phyloP scores from a whole-genome alignment of 2,113 vertebrate genomes.

The Pedetes capensis region DNA sequence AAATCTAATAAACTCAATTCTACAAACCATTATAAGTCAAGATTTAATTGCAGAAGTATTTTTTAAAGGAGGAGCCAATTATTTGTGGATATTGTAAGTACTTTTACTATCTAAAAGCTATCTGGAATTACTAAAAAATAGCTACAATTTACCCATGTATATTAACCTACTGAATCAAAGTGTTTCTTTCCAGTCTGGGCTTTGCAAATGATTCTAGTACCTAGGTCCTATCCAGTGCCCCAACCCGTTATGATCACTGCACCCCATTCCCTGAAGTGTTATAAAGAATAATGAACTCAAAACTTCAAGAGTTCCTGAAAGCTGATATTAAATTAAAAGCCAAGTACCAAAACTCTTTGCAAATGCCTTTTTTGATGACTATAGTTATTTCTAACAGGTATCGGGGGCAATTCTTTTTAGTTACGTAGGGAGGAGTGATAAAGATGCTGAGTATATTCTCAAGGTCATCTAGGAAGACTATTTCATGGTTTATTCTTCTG shows the following conservation, averaged over 20 bases:
- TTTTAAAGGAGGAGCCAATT: background rate
- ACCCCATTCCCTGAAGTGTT: background rate
- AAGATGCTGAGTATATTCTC: background rate
- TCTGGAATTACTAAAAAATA: background rate
- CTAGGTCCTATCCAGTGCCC: background rate
- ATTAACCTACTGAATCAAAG: conserved; percentile 38
- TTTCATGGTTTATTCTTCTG: conserved; percentile 1
- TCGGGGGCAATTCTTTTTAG: background rate
- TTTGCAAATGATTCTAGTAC: background rate
- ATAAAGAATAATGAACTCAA: background rate
- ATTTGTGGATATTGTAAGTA: background rate
- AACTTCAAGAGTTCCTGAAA: conserved; percentile 13
- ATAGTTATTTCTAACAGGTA: background rate
- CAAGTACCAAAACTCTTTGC: conserved; percentile 28
- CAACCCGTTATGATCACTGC: background rate
- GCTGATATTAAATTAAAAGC: background rate
- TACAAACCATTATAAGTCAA: background rate
- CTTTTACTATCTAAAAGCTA: conserved; percentile 36
- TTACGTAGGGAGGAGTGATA: background rate
- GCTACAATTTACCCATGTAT: conserved; percentile 11
- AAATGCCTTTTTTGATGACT: conserved; percentile 11
- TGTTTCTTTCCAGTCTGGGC: background rate
- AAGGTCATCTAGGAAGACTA: conserved; percentile 27
- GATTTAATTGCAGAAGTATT: background rate
- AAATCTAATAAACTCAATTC: background rate